phyloP scores from a whole-genome alignment of 37 sponge, comb jelly and placozoan species.

The Haliclona indistincta region DNA sequence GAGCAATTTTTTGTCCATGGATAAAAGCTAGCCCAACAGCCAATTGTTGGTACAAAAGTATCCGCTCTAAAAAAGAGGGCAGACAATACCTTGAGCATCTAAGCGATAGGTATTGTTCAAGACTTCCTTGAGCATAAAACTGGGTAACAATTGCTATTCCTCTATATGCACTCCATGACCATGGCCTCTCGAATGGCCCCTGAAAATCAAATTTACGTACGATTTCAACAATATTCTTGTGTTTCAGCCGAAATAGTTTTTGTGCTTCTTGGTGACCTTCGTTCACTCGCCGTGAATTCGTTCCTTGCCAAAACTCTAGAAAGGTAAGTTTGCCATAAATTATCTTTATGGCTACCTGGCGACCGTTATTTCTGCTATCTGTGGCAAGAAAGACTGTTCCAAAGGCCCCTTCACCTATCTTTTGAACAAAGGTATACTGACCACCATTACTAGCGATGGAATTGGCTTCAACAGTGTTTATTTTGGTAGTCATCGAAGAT shows the following conservation, averaged over 20 bases:
- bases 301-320: not conserved
- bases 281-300: not conserved
- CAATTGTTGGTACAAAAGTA: slow-evolving; percentile 30
- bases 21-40: slow-evolving; percentile 42
- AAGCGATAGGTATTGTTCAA: slow-evolving; percentile 10
- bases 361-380: not conserved
- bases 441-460: not conserved
- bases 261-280: slow-evolving; percentile 16
- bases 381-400: slow-evolving; percentile 21
- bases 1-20: slow-evolving; percentile 87
- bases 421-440: not conserved
- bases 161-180: too few species aligned
- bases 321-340: not conserved
- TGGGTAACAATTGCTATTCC: slow-evolving; percentile 35
- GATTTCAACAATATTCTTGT: slow-evolving; percentile 11
- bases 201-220: slow-evolving; percentile 2
- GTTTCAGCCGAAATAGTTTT: not conserved
- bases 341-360: slow-evolving; percentile 43
- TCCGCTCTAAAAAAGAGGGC: not conserved
- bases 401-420: slow-evolving; percentile 31
- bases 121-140: slow-evolving; percentile 26
- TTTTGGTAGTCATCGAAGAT: too few species aligned
- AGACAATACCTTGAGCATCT: not conserved
- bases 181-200: not conserved
- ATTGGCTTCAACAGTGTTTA: slow-evolving; percentile 13